phyloP scores from a whole-genome alignment of 2,113 vertebrate species.

The Rynchops niger region DNA sequence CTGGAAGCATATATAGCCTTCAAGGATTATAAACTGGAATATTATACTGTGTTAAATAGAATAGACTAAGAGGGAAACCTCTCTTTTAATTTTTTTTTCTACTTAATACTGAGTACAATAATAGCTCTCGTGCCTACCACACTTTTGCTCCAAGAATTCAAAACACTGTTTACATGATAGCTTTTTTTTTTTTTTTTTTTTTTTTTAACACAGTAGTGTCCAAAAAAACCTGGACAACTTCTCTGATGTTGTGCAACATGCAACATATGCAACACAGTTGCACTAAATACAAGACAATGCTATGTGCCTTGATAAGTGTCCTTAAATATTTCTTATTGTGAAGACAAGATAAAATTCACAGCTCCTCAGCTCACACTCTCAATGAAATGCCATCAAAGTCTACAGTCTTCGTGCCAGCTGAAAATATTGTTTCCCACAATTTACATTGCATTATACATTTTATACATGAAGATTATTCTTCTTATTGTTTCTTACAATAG shows the following conservation, averaged over 20 bases:
- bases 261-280: neutral
- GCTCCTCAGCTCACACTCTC: neutral
- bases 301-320: neutral
- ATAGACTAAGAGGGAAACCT: neutral
- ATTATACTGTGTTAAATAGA: neutral
- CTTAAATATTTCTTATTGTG: neutral
- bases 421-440: neutral
- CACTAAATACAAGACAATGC: neutral
- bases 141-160: neutral
- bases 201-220: neutral
- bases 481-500: neutral
- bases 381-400: neutral
- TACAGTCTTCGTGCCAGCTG: neutral
- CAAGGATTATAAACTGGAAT: neutral
- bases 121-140: neutral
- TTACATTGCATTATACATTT: neutral
- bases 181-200: neutral
- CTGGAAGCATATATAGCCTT: neutral
- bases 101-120: neutral
- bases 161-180: neutral
- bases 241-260: neutral
- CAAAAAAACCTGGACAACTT: neutral
- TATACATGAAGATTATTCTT: neutral
- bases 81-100: no score
- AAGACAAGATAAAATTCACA: neutral